Evolutionary conservation across 2,888 invertebrate genomes (phyloP).

Genomic region (Idaea straminata): DNA sequence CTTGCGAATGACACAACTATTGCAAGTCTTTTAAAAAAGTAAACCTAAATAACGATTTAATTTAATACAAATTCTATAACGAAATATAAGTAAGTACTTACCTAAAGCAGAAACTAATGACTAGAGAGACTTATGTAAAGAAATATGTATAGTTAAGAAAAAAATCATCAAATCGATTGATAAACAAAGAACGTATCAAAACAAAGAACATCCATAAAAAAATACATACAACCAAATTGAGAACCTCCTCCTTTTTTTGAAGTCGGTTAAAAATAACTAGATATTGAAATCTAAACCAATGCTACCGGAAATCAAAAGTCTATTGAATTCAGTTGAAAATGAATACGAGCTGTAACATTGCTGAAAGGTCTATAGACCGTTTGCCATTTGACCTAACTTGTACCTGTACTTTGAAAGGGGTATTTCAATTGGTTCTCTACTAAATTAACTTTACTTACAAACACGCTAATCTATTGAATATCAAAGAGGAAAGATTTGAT

Average conservation of each 20-base stretch:
- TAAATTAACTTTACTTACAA: background rate
- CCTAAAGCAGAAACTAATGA: no score
- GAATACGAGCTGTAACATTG: conserved; percentile 37
- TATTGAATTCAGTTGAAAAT: conserved; percentile 35
- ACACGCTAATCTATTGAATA: background rate
- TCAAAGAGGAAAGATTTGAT: background rate
- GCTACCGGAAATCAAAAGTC: conserved; percentile 28
- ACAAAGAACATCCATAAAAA: background rate
- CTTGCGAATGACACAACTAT: background rate
- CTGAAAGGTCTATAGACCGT: conserved; percentile 32
- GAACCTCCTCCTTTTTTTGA: background rate
- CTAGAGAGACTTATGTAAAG: background rate
- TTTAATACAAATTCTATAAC: background rate
- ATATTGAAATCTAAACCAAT: conserved; percentile 5
- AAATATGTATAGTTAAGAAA: background rate
- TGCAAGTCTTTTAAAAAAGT: conserved; percentile 14
- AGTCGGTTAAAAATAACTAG: background rate
- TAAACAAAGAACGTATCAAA: no score
- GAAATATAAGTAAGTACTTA: no score
- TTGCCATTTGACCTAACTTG: conserved; percentile 37
- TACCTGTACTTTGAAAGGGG: conserved; percentile 14
- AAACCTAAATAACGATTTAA: background rate
- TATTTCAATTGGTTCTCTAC: conserved; percentile 1
- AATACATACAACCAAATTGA: background rate
- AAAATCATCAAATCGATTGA: no score